Evolutionary conservation across 1,140 invertebrate genomes (phyloP).

Genomic region (Pseudomyrmex dendroicus): DNA sequence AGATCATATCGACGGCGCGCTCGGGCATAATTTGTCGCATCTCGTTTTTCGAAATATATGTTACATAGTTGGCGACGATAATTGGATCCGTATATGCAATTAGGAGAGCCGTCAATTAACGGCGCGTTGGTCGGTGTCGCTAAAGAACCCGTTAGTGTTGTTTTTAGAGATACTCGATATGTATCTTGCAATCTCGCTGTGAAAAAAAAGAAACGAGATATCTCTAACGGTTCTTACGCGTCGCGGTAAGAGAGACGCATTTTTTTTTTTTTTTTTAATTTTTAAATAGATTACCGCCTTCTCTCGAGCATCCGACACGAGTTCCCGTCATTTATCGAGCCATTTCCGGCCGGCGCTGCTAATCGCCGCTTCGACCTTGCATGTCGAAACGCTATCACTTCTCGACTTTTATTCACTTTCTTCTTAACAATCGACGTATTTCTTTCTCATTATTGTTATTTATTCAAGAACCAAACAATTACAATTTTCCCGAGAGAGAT

Average conservation of each 20-base stretch:
- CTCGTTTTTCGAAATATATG: constrained; percentile 10
- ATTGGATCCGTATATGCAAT: constrained; percentile 28
- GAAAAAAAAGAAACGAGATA: not conserved
- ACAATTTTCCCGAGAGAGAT: not conserved
- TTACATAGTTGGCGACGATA: constrained; percentile 18
- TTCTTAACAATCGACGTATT: not conserved
- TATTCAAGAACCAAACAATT: not conserved
- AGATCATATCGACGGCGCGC: constrained; percentile 33
- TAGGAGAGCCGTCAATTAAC: constrained; percentile 38
- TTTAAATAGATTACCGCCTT: constrained; percentile 6
- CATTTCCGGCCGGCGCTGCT: constrained; percentile 45
- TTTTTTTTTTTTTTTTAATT: not conserved
- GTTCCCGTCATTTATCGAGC: constrained; percentile 32
- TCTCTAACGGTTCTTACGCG: not conserved
- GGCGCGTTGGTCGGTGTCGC: not conserved
- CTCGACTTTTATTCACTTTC: not conserved
- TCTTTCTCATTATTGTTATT: not conserved
- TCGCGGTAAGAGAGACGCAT: constrained; percentile 28
- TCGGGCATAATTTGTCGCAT: constrained; percentile 21
- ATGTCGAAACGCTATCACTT: constrained; percentile 1
- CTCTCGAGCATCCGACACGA: constrained; percentile 45
- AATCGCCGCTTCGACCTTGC: constrained; percentile 45
- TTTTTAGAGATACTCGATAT: not conserved
- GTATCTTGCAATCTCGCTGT: not conserved
- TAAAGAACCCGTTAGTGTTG: constrained; percentile 54